A percentile compares a stretch with the other conserved stretches of the same genome.
phyloP scores from a whole-genome alignment of 2,797 vertebrate species.

The Babyrousa celebensis region DNA sequence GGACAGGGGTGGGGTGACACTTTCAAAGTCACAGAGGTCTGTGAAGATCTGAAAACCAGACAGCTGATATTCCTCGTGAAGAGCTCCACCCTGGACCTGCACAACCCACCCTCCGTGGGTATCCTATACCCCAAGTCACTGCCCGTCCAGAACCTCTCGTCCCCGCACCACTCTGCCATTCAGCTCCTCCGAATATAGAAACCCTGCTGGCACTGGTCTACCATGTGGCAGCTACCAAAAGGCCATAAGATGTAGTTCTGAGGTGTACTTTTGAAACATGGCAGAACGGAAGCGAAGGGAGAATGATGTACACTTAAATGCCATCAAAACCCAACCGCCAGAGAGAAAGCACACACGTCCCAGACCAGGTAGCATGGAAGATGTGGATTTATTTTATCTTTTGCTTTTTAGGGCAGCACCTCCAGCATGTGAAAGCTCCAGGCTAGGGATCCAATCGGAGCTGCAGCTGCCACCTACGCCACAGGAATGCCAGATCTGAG shows the following conservation, averaged over 20 bases:
- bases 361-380: neutral
- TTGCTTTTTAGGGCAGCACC: too few relatives aligned
- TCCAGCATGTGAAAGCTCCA: too few relatives aligned
- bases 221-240: neutral
- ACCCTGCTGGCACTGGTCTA: neutral
- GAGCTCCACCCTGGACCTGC: neutral
- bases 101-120: neutral
- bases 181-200: neutral
- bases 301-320: neutral
- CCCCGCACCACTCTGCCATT: neutral
- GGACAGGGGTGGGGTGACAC: accelerated
- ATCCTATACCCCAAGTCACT: neutral
- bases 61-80: neutral
- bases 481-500: too few relatives aligned
- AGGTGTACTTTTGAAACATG: neutral
- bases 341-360: neutral
- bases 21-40: neutral
- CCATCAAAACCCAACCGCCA: neutral
- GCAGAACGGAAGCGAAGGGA: neutral
- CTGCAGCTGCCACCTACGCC: too few relatives aligned
- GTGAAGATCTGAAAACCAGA: neutral
- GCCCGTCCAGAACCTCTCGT: neutral
- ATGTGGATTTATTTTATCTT: too few relatives aligned
- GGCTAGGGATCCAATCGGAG: too few relatives aligned
- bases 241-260: neutral